A percentile compares a stretch with the other conserved stretches of the same genome.
Conservation (phyloP, 2,888 invertebrate species). For the Trimorus sp. region DNA sequence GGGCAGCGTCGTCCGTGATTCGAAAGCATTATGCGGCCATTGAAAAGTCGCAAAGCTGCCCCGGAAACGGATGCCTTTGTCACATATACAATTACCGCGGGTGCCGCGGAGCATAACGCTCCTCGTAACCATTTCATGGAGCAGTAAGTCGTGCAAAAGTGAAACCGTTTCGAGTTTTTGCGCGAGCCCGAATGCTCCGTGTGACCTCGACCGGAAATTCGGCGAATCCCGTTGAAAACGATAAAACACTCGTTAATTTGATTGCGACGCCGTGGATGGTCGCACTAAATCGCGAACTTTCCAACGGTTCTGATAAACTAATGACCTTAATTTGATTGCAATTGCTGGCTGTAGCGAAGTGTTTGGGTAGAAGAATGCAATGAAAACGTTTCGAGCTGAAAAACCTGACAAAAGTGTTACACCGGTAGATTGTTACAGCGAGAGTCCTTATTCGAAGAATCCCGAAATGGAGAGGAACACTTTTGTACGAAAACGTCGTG, state of each 20-base stretch:
- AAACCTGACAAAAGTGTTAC: no score
- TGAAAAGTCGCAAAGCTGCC: conserved; percentile 55
- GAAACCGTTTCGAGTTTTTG: conserved; percentile 35
- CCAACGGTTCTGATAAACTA: neutral
- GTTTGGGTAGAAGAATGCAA: no score
- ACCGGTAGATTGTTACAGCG: no score
- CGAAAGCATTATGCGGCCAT: conserved; percentile 48
- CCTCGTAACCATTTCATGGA: conserved; percentile 48
- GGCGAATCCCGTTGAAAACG: conserved; percentile 17
- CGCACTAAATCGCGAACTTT: conserved; percentile 3
- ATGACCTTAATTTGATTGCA: neutral
- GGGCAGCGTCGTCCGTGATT: conserved; percentile 33
- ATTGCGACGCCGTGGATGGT: conserved; percentile 7
- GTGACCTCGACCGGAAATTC: conserved; percentile 33
- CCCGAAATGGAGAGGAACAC: no score
- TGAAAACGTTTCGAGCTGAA: no score
- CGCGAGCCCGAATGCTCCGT: conserved; percentile 16
- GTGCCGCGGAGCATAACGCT: conserved; percentile 35
- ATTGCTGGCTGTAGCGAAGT: neutral
- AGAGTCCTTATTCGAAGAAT: no score
- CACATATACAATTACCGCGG: conserved; percentile 52
- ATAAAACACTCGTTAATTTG: conserved; percentile 30
- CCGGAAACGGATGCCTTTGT: conserved; percentile 56
- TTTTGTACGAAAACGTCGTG: no score
- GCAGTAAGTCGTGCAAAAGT: conserved; percentile 35